Evolutionary conservation across 64 coral and sea anemone species (phyloP), one percentile per base, ranked within the genome.

Genomic region (Montipora cactus): DNA sequence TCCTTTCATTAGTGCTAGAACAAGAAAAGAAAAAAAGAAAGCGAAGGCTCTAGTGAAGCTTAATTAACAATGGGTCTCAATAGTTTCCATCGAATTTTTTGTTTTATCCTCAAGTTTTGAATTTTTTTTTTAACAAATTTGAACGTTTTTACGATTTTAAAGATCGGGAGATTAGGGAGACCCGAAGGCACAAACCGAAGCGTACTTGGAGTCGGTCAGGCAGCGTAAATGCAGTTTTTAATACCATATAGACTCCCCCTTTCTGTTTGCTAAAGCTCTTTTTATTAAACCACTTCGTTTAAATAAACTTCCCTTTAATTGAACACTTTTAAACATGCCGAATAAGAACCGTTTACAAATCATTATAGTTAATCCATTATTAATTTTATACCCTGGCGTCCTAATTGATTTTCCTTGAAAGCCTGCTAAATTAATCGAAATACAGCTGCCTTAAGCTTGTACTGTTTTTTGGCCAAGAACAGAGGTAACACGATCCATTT

Each of bases 251-350:
- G 61, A 53, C 77, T 71, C 89, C 62, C 81, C 91, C 52, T 77
- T 76, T 84, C 76, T 98, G 93, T 98, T 98, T 98, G 96, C 83
- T 88, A 92, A 92, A 49, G 51, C 57, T 73, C 79, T 89, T 95
- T 98, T 90, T 87, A 93, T 94, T 87, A 83, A 94, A 90, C 90
- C 81, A 87, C 81, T 95, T 66, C 67, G 89, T 98, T 95, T 95
- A 98, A 92, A 98, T 98, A 98, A 98, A 98, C 96, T 92, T 76
- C 75, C 67, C 83, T 87, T 94, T 98, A 98, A 98, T 98, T 98
- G 93, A 98, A 94, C 90, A 81, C 89, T 89, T 93, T 98, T 98
- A 98, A 98, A 98, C 93, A 98, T 98, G 94, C 96, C 76, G 96
- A 92, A 94, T 95, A 68, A 77, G 93, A 92, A 92, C 89, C 77